Evolutionary conservation across 2,797 vertebrate species (phyloP).

Genomic region (Pipistrellus nathusii): DNA sequence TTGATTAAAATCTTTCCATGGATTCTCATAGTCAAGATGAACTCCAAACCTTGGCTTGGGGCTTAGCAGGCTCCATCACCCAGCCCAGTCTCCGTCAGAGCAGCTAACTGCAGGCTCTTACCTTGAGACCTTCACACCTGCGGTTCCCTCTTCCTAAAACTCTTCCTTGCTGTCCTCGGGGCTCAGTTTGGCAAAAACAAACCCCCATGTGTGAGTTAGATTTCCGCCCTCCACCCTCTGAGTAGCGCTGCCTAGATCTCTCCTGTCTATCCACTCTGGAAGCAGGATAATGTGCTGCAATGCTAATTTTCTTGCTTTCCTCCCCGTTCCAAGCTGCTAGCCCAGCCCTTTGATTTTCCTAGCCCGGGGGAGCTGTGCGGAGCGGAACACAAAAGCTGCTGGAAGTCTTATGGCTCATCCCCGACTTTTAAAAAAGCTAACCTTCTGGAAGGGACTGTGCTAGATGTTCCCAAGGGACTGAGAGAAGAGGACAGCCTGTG

Average conservation of each 20-base stretch:
- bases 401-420: slow-evolving; percentile 67
- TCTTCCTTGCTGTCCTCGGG: background rate
- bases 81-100: background rate
- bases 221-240: background rate
- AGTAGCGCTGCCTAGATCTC: background rate
- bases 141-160: background rate
- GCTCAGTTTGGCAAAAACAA: background rate
- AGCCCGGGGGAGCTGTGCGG: slow-evolving; percentile 43
- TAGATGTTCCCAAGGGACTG: slow-evolving; percentile 30
- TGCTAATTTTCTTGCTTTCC: slow-evolving; percentile 42
- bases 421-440: slow-evolving; percentile 63
- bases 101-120: background rate
- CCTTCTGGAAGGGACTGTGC: slow-evolving; percentile 40
- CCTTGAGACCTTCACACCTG: background rate
- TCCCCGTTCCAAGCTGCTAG: slow-evolving; percentile 56
- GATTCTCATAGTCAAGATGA: slow-evolving; percentile 17
- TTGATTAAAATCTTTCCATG: background rate
- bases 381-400: slow-evolving; percentile 58
- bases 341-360: slow-evolving; percentile 65
- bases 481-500: background rate
- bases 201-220: background rate
- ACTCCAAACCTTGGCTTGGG: background rate
- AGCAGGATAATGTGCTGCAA: slow-evolving; percentile 37
- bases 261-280: background rate
- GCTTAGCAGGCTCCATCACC: background rate